Evolutionary conservation across 2,797 vertebrate genomes (phyloP).

Genomic region (Bovichtus variegatus): DNA sequence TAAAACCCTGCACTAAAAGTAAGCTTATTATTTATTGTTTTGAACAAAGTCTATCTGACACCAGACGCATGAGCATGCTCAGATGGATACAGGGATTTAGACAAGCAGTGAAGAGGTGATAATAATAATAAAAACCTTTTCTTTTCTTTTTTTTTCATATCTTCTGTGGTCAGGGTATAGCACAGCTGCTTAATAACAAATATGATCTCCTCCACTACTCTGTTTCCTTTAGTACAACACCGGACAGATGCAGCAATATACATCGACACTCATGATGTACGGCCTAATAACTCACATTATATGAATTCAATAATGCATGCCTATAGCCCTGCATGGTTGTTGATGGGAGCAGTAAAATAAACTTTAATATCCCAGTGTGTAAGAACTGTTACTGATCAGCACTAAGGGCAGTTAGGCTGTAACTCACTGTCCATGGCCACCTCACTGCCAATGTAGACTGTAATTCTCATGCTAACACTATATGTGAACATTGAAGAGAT

Average conservation of each 20-base stretch:
- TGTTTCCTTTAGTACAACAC: constrained; percentile 71
- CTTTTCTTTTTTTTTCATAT: constrained; percentile 56
- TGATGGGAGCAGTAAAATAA: constrained; percentile 79
- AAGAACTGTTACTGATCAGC: constrained; percentile 74
- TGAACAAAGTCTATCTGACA: constrained; percentile 45
- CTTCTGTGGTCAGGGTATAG: constrained; percentile 38
- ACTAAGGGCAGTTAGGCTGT: constrained; percentile 52
- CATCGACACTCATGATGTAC: constrained; percentile 71
- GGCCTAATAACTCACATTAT: constrained; percentile 77
- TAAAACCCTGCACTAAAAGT: constrained; percentile 63
- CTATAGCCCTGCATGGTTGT: constrained; percentile 61
- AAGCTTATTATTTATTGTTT: constrained; percentile 69
- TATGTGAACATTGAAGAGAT: constrained; percentile 26
- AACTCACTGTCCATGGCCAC: constrained; percentile 67
- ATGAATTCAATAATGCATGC: constrained; percentile 81
- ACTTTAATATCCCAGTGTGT: constrained; percentile 82
- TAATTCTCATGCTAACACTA: constrained; percentile 57
- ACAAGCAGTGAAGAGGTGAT: constrained; percentile 39
- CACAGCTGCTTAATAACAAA: constrained; percentile 73
- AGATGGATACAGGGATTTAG: constrained; percentile 26
- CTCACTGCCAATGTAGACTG: constrained; percentile 36
- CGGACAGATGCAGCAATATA: constrained; percentile 66
- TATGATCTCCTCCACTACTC: constrained; percentile 60
- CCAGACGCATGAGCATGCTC: constrained; percentile 35
- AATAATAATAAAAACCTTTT: constrained; percentile 40